These are phyloP conservation scores for Hypomecis punctinalis DNA, from an alignment of 2,888 invertebrate species.

Conservation along the genomic window DNA sequence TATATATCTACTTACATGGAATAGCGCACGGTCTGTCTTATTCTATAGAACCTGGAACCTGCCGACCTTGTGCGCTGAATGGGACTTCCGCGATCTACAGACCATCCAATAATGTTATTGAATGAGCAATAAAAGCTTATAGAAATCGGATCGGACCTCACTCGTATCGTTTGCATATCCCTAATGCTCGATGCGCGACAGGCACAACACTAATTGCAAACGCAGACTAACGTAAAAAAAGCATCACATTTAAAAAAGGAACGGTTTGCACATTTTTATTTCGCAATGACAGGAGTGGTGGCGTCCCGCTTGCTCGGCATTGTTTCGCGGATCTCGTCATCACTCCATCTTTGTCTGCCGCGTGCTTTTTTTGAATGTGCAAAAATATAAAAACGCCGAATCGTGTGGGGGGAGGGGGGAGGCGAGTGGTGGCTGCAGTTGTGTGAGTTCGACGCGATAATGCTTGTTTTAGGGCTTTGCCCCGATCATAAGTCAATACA, in stretches of 20 bases:
- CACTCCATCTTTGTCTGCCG: constrained; percentile 84
- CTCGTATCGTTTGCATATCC: constrained; percentile 74
- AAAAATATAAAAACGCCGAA: constrained; percentile 84
- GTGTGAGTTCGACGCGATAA: constrained; percentile 71
- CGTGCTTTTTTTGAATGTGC: constrained; percentile 82
- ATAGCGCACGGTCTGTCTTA: constrained; percentile 47
- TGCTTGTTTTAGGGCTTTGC: constrained; percentile 81
- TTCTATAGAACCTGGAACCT: constrained; percentile 52
- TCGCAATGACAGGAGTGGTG: constrained; percentile 77
- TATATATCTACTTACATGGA: constrained; percentile 37
- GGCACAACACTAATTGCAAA: constrained; percentile 84
- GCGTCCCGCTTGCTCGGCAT: constrained; percentile 78
- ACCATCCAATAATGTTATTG: constrained; percentile 56
- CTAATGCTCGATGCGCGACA: constrained; percentile 72
- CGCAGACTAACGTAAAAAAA: constrained; percentile 84
- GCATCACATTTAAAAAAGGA: constrained; percentile 83
- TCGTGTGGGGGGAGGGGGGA: constrained; percentile 67
- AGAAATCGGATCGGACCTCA: constrained; percentile 50
- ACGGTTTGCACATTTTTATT: constrained; percentile 84
- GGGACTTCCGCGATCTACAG: constrained; percentile 66
- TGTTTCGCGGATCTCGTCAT: constrained; percentile 78
- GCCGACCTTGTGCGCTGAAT: constrained; percentile 69
- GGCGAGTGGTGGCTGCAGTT: constrained; percentile 61
- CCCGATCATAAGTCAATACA: constrained; percentile 83
- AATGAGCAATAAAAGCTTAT: constrained; percentile 67